phyloP scores from a whole-genome alignment of 2,113 vertebrate species.

The Passerina amoena region DNA sequence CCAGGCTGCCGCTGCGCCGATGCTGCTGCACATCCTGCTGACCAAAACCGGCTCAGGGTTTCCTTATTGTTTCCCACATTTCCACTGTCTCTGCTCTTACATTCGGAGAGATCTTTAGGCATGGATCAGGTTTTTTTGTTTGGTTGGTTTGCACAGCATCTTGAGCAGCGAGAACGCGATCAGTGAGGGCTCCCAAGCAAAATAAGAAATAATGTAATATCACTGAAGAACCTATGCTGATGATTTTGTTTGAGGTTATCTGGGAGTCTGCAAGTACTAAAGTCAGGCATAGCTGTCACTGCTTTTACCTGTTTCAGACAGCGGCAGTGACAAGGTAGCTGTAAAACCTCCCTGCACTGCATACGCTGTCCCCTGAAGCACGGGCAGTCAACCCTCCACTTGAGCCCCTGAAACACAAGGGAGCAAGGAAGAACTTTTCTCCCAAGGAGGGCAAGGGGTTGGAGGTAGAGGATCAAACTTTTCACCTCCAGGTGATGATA shows the following conservation, averaged over 20 bases:
- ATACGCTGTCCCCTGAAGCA: accelerated
- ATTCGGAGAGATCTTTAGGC: background rate
- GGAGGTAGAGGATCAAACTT: background rate
- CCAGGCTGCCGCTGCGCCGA: background rate
- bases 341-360: background rate
- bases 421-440: background rate
- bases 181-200: background rate
- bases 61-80: background rate
- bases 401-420: background rate
- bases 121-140: accelerated
- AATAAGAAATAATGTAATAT: background rate
- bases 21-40: background rate
- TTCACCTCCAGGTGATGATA: background rate
- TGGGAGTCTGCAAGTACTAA: background rate
- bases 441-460: background rate
- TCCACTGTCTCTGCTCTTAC: background rate
- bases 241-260: background rate
- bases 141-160: background rate
- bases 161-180: accelerated
- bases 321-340: background rate
- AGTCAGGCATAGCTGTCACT: background rate
- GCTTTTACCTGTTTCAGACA: background rate
- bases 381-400: background rate
- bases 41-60: background rate
- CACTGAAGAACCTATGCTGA: background rate